Base-by-base conservation (phyloP, 2,888 invertebrate species). In the Brachyptera putata region DNA sequence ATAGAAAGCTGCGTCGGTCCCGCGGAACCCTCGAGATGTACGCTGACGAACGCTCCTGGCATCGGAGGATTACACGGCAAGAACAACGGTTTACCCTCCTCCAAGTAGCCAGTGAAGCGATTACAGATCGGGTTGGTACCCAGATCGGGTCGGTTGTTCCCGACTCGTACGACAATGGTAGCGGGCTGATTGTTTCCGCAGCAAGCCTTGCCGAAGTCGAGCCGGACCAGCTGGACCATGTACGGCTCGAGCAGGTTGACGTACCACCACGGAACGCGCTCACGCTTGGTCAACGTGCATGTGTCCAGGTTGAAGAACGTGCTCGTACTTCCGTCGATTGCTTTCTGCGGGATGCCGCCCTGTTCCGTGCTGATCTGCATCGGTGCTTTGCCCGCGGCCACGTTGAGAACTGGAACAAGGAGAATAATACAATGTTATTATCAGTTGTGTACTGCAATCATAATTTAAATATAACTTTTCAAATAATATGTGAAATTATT, bases 11-110 rank as follows among this genome's bases (percentile, higher is more conserved):
- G 90, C 64, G 85, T 87, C 0, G 87, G 84, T 1, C 70, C 70
- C 0, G 78, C 72, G 9, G 53, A 53, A 0, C 87, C 84, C 76
- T 95, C 94, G 60, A 95, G 74, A 71, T 94, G 94, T 0, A 95
- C 92, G 67, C 91, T 92, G 64, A 95, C 94, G 74, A 95, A 95
- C 7, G 95, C 95, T 0, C 94, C 94, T 0, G 94, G 92, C 91
- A 94, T 94, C 0, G 94, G 94, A 1, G 94, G 94, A 75, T 93
- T 93, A 77, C 95, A 95, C 0, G 95, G 94, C 56, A 95, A 76
- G 76, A 94, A 95, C 4, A 95, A 79, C 0, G 95, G 94, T 70
- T 93, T 90, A 0, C 94, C 94, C 72, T 93, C 93, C 72, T 94
- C 91, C 11, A 92, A 76, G 63, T 84, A 84, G 1, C 93, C 93